Evolutionary conservation across 2,113 vertebrate genomes (phyloP).

Genomic region (Bos taurus): ARS-UCD2.0 NC_037351.1:6191501-6192000

Average conservation of each 20-base stretch:
- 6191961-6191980: background rate
- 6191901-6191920: background rate
- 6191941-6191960: background rate
- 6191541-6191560: background rate
- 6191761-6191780: background rate
- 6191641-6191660: background rate
- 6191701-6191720: background rate
- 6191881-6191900: background rate
- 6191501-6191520: background rate
- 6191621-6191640: background rate
- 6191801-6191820: too few relatives aligned
- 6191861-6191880: fast-evolving
- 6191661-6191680: background rate
- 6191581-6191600: background rate
- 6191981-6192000: fast-evolving
- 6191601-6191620: background rate
- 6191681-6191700: background rate
- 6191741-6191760: background rate
- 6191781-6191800: background rate
- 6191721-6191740: background rate
- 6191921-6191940: fast-evolving
- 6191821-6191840: background rate
- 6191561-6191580: background rate
- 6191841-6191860: fast-evolving
- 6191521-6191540: background rate